These are phyloP conservation scores for Conistra vaccinii DNA, from an alignment of 2,888 invertebrate species.

Conservation along the genomic window DNA sequence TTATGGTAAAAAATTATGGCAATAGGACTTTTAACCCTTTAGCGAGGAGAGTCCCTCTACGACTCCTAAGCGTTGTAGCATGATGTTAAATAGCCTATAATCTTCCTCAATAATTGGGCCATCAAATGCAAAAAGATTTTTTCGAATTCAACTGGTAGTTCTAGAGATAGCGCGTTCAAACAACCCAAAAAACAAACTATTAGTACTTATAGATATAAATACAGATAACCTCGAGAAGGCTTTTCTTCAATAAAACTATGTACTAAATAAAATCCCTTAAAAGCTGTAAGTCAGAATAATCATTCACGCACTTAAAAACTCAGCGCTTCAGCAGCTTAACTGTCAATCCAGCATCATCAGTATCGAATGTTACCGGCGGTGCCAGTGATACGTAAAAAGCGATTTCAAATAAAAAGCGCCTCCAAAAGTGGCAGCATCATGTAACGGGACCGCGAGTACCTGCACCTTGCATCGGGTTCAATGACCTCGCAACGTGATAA, in stretches of 20 bases:
- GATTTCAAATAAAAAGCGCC: conserved; percentile 59
- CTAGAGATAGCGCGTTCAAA: too few relatives aligned
- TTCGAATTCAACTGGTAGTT: too few relatives aligned
- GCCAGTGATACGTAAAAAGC: conserved; percentile 63
- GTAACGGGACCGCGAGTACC: conserved; percentile 64
- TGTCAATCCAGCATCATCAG: conserved; percentile 3
- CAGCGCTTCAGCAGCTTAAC: conserved; percentile 51
- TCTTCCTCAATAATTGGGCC: too few relatives aligned
- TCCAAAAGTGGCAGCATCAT: conserved; percentile 52
- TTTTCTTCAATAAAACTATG: not conserved
- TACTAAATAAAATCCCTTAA: not conserved
- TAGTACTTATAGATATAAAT: too few relatives aligned
- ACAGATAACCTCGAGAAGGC: too few relatives aligned
- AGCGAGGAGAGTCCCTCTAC: too few relatives aligned
- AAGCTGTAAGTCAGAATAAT: not conserved
- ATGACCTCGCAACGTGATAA: conserved; percentile 44
- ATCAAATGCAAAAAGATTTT: too few relatives aligned
- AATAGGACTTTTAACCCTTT: too few relatives aligned
- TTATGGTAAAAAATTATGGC: not conserved
- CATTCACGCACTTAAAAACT: not conserved
- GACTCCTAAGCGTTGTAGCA: too few relatives aligned
- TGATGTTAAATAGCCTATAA: too few relatives aligned
- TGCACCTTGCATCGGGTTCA: conserved; percentile 57
- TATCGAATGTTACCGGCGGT: conserved; percentile 49
- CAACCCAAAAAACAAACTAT: too few relatives aligned